Evolutionary conservation across 2,888 invertebrate species (phyloP).

Genomic region (Synergus gifuensis): DNA sequence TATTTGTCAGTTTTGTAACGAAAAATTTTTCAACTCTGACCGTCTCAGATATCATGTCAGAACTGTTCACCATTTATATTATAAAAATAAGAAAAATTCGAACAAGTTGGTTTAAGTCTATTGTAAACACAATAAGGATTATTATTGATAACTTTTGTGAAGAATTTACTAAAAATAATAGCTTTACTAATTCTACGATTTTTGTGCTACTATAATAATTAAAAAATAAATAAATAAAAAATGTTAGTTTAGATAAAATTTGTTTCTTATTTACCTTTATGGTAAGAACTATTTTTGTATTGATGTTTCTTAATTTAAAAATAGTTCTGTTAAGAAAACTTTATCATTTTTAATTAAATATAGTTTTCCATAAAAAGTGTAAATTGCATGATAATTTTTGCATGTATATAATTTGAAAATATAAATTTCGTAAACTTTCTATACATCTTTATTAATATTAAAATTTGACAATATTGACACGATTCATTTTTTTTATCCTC

Average conservation of each 20-base stretch:
- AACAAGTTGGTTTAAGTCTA: neutral
- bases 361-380: neutral
- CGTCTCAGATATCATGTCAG: constrained; percentile 59
- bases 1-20: constrained; percentile 86
- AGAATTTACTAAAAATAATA: neutral
- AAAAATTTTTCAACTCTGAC: constrained; percentile 64
- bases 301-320: no score
- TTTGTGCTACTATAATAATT: neutral
- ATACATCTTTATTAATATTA: neutral
- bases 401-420: neutral
- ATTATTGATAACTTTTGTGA: neutral
- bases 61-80: constrained; percentile 44
- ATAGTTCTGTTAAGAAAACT: no score
- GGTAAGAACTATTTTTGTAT: no score
- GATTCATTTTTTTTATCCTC: constrained; percentile 12
- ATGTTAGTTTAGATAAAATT: neutral
- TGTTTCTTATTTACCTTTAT: neutral
- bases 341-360: neutral
- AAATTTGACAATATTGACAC: neutral
- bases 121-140: neutral
- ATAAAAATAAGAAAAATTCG: neutral
- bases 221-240: neutral
- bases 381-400: constrained; percentile 9
- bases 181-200: neutral
- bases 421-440: neutral